A percentile compares a stretch with the other conserved stretches of the same genome.
Evolutionary conservation across 2,113 vertebrate genomes (phyloP).

Genomic region (Calcarius ornatus): DNA sequence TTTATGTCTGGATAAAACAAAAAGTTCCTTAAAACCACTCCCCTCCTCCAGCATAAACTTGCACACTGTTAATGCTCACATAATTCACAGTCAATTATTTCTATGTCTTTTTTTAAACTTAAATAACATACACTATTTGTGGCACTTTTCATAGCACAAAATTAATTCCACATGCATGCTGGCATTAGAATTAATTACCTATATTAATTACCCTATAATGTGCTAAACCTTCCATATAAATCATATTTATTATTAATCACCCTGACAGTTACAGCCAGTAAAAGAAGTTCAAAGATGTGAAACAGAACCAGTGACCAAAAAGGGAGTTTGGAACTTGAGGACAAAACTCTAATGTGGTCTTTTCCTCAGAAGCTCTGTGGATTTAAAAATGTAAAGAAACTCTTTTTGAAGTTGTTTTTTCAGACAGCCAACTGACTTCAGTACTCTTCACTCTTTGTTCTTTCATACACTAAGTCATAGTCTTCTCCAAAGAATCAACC

Average conservation of each 20-base stretch:
- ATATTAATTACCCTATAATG: neutral
- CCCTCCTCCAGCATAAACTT: neutral
- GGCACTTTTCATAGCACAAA: neutral
- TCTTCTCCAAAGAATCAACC: neutral
- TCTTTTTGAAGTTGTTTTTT: neutral
- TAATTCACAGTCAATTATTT: neutral
- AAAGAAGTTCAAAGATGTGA: neutral
- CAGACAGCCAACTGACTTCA: neutral
- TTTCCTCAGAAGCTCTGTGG: neutral
- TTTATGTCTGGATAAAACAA: neutral
- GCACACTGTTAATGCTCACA: rapidly evolving
- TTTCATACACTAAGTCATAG: neutral
- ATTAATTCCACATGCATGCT: neutral
- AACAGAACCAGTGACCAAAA: neutral
- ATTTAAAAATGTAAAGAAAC: neutral
- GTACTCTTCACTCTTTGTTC: neutral
- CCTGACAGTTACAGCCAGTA: neutral
- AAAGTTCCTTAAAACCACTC: neutral
- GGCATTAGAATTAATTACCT: neutral
- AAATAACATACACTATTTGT: neutral
- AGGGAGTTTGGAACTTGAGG: neutral
- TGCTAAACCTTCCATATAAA: neutral
- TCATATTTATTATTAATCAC: neutral
- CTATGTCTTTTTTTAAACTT: neutral
- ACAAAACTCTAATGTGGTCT: neutral